Conservation (phyloP, 2,113 vertebrate genomes). For the Candoia aspera region DNA sequence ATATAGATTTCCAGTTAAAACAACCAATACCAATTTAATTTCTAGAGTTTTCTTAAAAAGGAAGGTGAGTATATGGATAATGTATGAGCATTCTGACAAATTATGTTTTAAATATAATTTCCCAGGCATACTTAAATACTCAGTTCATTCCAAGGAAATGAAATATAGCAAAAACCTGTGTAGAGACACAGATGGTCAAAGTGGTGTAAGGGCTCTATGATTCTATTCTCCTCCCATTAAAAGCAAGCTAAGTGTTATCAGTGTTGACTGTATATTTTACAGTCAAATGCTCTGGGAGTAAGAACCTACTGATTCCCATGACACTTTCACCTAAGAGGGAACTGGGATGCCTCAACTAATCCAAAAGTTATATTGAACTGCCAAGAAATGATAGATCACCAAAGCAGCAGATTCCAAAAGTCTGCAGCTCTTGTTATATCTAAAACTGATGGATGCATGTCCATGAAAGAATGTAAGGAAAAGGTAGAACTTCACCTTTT, state of each 20-base stretch:
- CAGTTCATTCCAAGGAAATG: not conserved
- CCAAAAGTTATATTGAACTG: not conserved
- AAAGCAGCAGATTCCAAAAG: not conserved
- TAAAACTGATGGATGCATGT: slow-evolving; percentile 12
- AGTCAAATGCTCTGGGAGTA: not conserved
- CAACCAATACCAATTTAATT: not conserved
- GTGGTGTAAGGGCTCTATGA: not conserved
- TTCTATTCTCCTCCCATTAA: not conserved
- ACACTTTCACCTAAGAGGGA: not conserved
- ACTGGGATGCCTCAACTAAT: not conserved
- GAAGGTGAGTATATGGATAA: too few relatives aligned
- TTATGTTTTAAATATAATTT: not conserved
- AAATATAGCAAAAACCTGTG: not conserved
- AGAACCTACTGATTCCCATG: not conserved
- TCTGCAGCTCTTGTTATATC: not conserved
- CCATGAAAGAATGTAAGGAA: not conserved
- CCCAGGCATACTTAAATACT: not conserved
- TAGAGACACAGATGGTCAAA: not conserved
- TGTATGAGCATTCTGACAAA: not conserved
- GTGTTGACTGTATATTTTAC: not conserved
- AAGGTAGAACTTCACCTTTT: slow-evolving; percentile 30
- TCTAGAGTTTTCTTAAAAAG: not conserved
- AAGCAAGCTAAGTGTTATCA: not conserved
- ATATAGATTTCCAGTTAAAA: not conserved
- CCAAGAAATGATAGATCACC: not conserved